Base-by-base conservation (phyloP, 2,888 invertebrate species). In the Lymantria dispar region DNA sequence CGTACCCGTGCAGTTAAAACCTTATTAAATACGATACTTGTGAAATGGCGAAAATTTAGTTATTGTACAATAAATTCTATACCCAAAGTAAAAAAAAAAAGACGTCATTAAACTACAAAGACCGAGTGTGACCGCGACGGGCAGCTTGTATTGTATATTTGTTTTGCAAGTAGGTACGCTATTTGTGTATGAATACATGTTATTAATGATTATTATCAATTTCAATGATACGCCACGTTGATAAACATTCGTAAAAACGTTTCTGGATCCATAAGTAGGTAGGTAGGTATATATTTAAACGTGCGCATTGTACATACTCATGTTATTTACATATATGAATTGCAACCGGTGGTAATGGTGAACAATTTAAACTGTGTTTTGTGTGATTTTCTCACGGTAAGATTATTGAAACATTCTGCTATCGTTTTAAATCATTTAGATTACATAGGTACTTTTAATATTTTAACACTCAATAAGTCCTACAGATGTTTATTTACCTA, bases 341-440 rank as follows among this genome's bases (percentile, higher is more conserved):
- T 30, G 39, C 29, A 48, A 48, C 15, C 3, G 12, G 12, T 50
- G 65, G 22, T 61, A 45, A 65, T 65, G 67, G 55, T 63, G 49
- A 52, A 56, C 45, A 43, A 59, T 40, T 46, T 59, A 11, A 59
- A 47, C 45, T 41, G 58, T 45, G 54, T 43, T n/a, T 33, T 59
- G 40, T 54, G 59, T 46, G 66, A 66, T 59, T 61, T 59, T 40
- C 36, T 65, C 43, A 51, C 58, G 22, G 64, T 64, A 46, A 64
- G 64, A 45, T 7, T 33, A 22, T 3, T 3, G 22, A 22, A 22
- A 3, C 2, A 22, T 22, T n/a, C n/a, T n/a, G n/a, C n/a, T n/a
- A n/a, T n/a, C n/a, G n/a, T n/a, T n/a, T n/a, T n/a, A n/a, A n/a
- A n/a, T n/a, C n/a, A n/a, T n/a, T n/a, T n/a, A n/a, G n/a, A n/a